These are phyloP conservation scores for Drosophila serrata DNA, from an alignment of 1,140 invertebrate species.

Conservation along the genomic window DNA sequence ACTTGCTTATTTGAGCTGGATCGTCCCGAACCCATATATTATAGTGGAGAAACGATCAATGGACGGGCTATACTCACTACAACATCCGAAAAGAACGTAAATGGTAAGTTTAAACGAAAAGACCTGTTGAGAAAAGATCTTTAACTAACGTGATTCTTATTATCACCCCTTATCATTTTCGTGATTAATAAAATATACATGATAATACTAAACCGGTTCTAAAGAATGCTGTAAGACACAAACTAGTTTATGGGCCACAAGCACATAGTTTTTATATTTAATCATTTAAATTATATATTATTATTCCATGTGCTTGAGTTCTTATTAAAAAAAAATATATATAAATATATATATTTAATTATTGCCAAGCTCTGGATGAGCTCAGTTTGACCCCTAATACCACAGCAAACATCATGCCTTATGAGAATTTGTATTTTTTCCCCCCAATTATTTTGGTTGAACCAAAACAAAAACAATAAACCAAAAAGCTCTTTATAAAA, in stretches of 20 bases:
- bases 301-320: neutral
- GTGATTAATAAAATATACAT: neutral
- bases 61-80: conserved; percentile 58
- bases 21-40: conserved; percentile 65
- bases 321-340: neutral
- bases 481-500: conserved; percentile 13
- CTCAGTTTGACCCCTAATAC: conserved; percentile 7
- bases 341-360: neutral
- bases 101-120: conserved; percentile 40
- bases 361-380: conserved; percentile 1
- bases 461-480: conserved; percentile 14
- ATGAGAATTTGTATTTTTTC: neutral
- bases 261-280: neutral
- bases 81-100: conserved; percentile 57
- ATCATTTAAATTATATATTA: neutral
- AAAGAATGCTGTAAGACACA: conserved; percentile 12
- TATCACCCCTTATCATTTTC: neutral
- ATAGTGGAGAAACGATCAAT: conserved; percentile 73
- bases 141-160: neutral
- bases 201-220: conserved; percentile 16
- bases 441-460: neutral
- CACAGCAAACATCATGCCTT: neutral
- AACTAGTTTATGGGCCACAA: neutral
- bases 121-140: neutral
- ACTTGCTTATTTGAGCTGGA: conserved; percentile 63